A percentile compares a stretch with the other conserved stretches of the same genome.
phyloP scores from a whole-genome alignment of 2,888 invertebrate genomes.

The Lycophotia porphyrea region DNA sequence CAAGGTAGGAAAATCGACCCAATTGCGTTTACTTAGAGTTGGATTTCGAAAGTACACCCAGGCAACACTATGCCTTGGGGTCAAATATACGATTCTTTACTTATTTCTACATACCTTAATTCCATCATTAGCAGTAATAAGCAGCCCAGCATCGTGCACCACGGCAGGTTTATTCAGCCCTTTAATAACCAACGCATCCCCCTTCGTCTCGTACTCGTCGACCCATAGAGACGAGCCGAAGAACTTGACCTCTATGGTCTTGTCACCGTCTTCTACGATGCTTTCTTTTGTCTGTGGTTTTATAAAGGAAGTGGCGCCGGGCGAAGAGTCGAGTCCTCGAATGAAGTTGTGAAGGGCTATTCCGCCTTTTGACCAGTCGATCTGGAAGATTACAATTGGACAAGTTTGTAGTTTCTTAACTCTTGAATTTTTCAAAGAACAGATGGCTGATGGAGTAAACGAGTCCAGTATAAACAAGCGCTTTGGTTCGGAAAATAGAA shows the following conservation, averaged over 20 bases:
- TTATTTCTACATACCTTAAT: slow-evolving; percentile 86
- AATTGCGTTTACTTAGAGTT: neutral
- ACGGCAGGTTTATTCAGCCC: slow-evolving; percentile 91
- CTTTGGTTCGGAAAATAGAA: neutral
- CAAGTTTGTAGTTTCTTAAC: neutral
- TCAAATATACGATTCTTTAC: neutral
- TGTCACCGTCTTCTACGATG: slow-evolving; percentile 76
- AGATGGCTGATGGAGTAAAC: too few relatives aligned
- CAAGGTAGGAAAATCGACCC: neutral
- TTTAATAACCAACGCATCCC: slow-evolving; percentile 90
- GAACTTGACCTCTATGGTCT: slow-evolving; percentile 87
- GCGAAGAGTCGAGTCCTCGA: slow-evolving; percentile 97
- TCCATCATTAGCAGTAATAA: slow-evolving; percentile 95
- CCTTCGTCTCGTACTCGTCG: slow-evolving; percentile 87
- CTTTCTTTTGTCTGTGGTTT: slow-evolving; percentile 82
- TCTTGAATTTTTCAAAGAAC: neutral
- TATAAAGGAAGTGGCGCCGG: slow-evolving; percentile 95
- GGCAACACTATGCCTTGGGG: neutral
- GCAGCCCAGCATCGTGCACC: slow-evolving; percentile 94
- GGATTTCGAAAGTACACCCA: neutral
- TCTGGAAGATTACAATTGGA: slow-evolving; percentile 76
- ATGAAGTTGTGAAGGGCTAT: slow-evolving; percentile 97
- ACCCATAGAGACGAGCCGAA: slow-evolving; percentile 95
- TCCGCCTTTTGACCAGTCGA: slow-evolving; percentile 93
- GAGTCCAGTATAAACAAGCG: too few relatives aligned